Percentiles rank a stretch among this genome's conserved stretches.
These are phyloP conservation scores for Perizoma flavofasciatum DNA, from an alignment of 2,888 invertebrate species.

Conservation along the genomic window DNA sequence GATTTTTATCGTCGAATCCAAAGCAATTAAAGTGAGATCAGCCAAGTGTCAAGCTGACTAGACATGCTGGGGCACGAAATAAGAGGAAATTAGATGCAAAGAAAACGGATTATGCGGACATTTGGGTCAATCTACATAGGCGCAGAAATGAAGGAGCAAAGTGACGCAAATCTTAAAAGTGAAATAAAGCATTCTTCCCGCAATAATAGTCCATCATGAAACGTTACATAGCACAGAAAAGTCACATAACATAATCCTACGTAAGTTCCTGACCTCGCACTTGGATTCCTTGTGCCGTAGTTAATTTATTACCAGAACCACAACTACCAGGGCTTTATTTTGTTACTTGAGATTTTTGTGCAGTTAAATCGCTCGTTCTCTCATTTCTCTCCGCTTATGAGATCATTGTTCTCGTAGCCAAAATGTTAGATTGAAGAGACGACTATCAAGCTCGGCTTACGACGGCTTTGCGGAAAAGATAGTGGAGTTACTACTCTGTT, in stretches of 20 bases:
- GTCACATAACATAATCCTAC: no score
- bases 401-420: slow-evolving; percentile 31
- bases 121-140: no score
- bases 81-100: slow-evolving; percentile 18
- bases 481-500: slow-evolving; percentile 8
- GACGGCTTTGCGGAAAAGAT: slow-evolving; percentile 40
- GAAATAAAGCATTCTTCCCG: no score
- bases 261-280: no score
- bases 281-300: no score
- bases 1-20: slow-evolving; percentile 49
- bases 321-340: no score
- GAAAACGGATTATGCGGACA: no score
- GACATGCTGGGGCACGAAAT: slow-evolving; percentile 45
- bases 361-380: slow-evolving; percentile 2
- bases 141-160: no score
- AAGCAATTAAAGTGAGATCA: slow-evolving; percentile 63
- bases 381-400: slow-evolving; percentile 6
- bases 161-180: no score
- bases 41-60: slow-evolving; percentile 45
- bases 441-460: slow-evolving; percentile 46
- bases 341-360: background rate
- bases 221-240: no score
- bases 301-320: no score
- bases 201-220: no score
- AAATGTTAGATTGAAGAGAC: slow-evolving; percentile 34